Evolutionary conservation across 2,888 invertebrate species (phyloP).

Genomic region (Sarcophaga rosellei): DNA sequence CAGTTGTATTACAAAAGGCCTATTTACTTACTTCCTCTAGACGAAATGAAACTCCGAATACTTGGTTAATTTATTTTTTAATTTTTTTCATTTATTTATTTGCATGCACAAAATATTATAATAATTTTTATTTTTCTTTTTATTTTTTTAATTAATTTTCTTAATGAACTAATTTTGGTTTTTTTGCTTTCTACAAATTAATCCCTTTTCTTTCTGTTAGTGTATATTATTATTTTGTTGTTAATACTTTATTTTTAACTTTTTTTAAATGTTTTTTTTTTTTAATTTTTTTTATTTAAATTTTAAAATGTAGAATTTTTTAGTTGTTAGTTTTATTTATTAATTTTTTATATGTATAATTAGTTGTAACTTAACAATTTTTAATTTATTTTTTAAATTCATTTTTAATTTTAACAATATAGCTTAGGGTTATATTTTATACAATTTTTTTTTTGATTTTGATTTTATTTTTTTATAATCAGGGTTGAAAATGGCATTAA

Average conservation of each 20-base stretch:
- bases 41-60: neutral
- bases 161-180: conserved; percentile 30
- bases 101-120: conserved; percentile 78
- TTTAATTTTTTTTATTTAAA: conserved; percentile 36
- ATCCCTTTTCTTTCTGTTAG: conserved; percentile 56
- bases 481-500: neutral
- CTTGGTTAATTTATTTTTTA: neutral
- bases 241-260: neutral
- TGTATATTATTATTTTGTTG: conserved; percentile 47
- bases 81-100: conserved; percentile 71
- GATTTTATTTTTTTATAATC: neutral
- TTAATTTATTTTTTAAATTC: neutral
- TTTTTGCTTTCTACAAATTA: conserved; percentile 67
- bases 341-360: conserved; percentile 3
- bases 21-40: too few species aligned
- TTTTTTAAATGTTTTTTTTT: conserved; percentile 60
- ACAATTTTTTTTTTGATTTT: conserved; percentile 9
- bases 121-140: conserved; percentile 57
- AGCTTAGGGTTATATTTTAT: conserved; percentile 9
- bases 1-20: too few species aligned
- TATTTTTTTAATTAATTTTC: conserved; percentile 43
- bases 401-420: conserved; percentile 60
- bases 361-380: conserved; percentile 68
- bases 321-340: conserved; percentile 48
- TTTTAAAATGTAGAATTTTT: conserved; percentile 42